These are phyloP conservation scores for Euproctis similis DNA, from an alignment of 2,888 invertebrate genomes.

Conservation along the genomic window DNA sequence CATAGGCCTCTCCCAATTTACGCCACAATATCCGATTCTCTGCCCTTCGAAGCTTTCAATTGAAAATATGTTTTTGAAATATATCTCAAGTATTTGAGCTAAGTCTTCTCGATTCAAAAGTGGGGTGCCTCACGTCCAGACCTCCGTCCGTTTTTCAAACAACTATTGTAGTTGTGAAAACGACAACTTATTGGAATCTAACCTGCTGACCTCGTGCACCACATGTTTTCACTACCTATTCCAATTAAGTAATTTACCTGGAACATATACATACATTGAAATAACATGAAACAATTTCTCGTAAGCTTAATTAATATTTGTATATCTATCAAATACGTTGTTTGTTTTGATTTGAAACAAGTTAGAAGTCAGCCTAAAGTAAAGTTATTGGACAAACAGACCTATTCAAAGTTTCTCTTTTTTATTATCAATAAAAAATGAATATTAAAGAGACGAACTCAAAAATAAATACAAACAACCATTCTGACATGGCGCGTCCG, in stretches of 20 bases:
- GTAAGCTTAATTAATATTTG: neutral
- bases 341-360: neutral
- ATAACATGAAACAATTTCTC: neutral
- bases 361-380: neutral
- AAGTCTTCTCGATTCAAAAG: no score
- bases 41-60: no score
- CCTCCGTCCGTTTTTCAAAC: no score
- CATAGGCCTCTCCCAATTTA: no score
- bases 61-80: no score
- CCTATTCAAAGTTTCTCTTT: constrained; percentile 23
- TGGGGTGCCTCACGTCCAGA: no score
- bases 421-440: constrained; percentile 21
- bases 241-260: no score
- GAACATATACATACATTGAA: neutral
- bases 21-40: no score
- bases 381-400: constrained; percentile 17
- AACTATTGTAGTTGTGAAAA: no score
- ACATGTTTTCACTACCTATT: neutral
- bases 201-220: neutral
- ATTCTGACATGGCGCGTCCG: constrained; percentile 2
- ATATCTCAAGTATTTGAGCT: no score
- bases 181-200: no score
- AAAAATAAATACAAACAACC: constrained; percentile 20
- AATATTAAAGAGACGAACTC: constrained; percentile 17
- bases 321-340: neutral